Conservation (phyloP, 1,140 invertebrate species). For the Euschistus heros region DNA sequence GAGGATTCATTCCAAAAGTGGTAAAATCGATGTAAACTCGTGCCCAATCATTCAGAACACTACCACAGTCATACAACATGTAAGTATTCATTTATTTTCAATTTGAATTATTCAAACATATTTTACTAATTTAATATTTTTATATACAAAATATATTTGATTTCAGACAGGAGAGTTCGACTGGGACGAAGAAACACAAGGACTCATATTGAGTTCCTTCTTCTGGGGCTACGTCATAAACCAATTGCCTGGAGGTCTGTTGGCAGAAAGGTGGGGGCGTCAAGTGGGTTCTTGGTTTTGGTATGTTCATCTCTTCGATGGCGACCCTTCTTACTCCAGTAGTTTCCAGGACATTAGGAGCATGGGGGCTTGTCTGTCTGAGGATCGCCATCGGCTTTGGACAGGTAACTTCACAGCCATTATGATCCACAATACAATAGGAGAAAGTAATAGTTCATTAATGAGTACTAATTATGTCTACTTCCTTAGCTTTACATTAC, state of each 20-base stretch:
- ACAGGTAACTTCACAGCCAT: slow-evolving; percentile 34
- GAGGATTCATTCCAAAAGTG: slow-evolving; percentile 3
- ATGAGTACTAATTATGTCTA: no score
- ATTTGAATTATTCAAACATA: no score
- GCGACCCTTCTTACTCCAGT: slow-evolving; percentile 56
- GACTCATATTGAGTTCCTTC: slow-evolving; percentile 54
- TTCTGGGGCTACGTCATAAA: slow-evolving; percentile 65
- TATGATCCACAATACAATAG: no score
- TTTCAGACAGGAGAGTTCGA: slow-evolving; percentile 27
- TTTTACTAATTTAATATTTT: no score
- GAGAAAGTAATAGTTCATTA: no score
- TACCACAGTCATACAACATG: no score
- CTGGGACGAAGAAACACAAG: slow-evolving; percentile 41
- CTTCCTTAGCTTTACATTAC: no score
- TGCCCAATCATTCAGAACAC: slow-evolving; percentile 25
- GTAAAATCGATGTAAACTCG: slow-evolving; percentile 28
- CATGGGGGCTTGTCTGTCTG: slow-evolving; percentile 45
- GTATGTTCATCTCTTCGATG: slow-evolving; percentile 51
- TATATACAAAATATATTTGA: no score
- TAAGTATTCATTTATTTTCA: no score
- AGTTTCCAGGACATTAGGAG: slow-evolving; percentile 48
- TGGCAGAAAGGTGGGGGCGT: slow-evolving; percentile 65
- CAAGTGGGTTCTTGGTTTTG: slow-evolving; percentile 58
- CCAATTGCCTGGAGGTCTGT: slow-evolving; percentile 58
- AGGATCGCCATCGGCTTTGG: slow-evolving; percentile 49